Base-by-base conservation (phyloP, 2,888 invertebrate species). In the Diarsia rubi region DNA sequence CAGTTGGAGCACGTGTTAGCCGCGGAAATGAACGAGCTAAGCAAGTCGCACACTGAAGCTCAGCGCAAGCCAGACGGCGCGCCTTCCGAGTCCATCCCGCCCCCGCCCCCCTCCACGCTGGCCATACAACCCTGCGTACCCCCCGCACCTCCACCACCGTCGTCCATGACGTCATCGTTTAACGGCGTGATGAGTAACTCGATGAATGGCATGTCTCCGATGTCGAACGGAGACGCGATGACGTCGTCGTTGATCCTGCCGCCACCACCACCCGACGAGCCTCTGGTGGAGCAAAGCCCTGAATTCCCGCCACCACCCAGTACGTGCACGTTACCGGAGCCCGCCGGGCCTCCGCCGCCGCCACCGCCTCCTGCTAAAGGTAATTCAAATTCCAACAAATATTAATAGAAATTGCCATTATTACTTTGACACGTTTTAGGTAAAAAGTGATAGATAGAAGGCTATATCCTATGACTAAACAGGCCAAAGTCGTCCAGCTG, bases 321-420 rank as follows among this genome's bases (percentile, higher is more conserved):
- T 0, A 88, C 97, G 3, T 97, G 93, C 75, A 75, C 98, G 69
- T 93, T 98, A 59, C 98, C 98, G 0, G 98, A 98, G 89, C 98
- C 98, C 0, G 98, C 97, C 1, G 98, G 97, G 75, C 98, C 98
- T 0, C 98, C 98, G 3, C 98, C 98, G 11, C 98, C 97, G 21
- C 98, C 98, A 1, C 98, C 97, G 6, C 97, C 97, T 31, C 79
- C 86, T 27, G 45, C 78, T 24, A 94, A 94, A 93, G 95, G 95
- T 95, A 85, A 69, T n/a, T 0, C 16, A 94, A 85, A 69, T n/a
- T 0, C 16, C 42, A 5, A 45, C 8, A 49, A 31, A 21, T 4
- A 19, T 52, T 19, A 19, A 31, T 59, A 19, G 3, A 31, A 59
- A 59, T 6, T 19, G 0, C 16, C 27, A 31, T 31, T 19, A 27